A percentile compares a stretch with the other conserved stretches of the same genome.
phyloP scores from a whole-genome alignment of 2,888 invertebrate species.

The Macrosiphum euphorbiae region DNA sequence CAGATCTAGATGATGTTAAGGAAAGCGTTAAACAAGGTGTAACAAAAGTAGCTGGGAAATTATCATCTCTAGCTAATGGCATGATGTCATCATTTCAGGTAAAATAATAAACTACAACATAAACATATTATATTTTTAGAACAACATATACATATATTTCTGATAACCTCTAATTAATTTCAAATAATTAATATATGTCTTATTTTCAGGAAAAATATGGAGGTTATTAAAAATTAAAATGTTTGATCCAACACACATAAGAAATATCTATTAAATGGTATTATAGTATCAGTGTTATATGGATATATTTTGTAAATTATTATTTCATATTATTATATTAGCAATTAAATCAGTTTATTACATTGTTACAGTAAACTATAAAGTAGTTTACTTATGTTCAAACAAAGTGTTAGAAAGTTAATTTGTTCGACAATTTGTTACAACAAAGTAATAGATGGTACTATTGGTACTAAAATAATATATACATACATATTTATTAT shows the following conservation, averaged over 20 bases:
- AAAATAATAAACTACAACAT: constrained; percentile 32
- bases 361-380: neutral
- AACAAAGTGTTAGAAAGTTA: neutral
- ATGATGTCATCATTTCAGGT: constrained; percentile 94
- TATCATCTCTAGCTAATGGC: constrained; percentile 94
- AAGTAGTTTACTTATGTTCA: neutral
- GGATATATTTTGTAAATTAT: constrained; percentile 29
- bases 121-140: neutral
- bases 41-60: constrained; percentile 95
- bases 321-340: constrained; percentile 5
- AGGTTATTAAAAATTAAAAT: constrained; percentile 66
- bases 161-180: neutral
- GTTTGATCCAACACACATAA: neutral
- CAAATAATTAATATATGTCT: neutral
- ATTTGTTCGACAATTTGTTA: neutral
- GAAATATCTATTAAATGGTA: constrained; percentile 27
- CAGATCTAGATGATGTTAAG: constrained; percentile 94
- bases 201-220: constrained; percentile 67
- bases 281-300: constrained; percentile 21
- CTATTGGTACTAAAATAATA: neutral
- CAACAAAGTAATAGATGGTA: neutral
- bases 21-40: constrained; percentile 98
- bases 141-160: neutral
- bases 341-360: constrained; percentile 4
- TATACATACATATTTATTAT: neutral